Evolutionary conservation across 2,888 invertebrate species (phyloP), one percentile per base, ranked within the genome.

Genomic region (Sialis lutaria): DNA sequence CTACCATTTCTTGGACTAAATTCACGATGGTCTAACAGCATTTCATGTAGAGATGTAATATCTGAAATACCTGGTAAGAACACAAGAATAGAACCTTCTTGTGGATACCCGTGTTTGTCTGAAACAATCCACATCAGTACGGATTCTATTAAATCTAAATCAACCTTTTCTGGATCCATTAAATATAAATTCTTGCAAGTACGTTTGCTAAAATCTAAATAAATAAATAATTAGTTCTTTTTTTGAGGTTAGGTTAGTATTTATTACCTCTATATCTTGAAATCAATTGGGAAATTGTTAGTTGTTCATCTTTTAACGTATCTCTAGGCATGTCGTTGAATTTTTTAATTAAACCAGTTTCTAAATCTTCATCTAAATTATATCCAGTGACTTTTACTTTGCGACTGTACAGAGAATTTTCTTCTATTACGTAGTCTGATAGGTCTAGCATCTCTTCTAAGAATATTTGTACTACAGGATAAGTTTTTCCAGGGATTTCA

Each of bases 401-500:
- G 40, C 82, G 69, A 1, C 80, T 70, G 56, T 69, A 81, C 7
- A 69, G 72, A 0, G 76, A 74, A 54, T 75, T 73, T 52, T 74
- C 73, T 58, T 79, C 79, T 51, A 79, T 59, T 6, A 74, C 70
- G 60, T 70, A 82, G 55, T 67, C 63, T 8, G 70, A 69, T 37
- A 66, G 62, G 54, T 88, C 84, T 55, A 90, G 64, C 40, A 88
- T 76, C 56, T 90, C 86, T 65, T 91, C 90, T 40, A 91, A 67
- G 59, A 83, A 86, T 37, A 77, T 67, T 59, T 88, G 84, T 54
- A 82, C 74, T 0, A 91, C 90, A 0, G 89, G 86, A 60, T 80
- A 90, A 0, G 89, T 90, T 58, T 85, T 69, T 9, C 84, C 91
- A 44, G 89, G 85, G 56, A 88, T 86, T 58, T 82, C 77, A 50